Evolutionary conservation across 2,888 invertebrate species (phyloP), one percentile per base, ranked within the genome.

Genomic region (Chesias legatella): DNA sequence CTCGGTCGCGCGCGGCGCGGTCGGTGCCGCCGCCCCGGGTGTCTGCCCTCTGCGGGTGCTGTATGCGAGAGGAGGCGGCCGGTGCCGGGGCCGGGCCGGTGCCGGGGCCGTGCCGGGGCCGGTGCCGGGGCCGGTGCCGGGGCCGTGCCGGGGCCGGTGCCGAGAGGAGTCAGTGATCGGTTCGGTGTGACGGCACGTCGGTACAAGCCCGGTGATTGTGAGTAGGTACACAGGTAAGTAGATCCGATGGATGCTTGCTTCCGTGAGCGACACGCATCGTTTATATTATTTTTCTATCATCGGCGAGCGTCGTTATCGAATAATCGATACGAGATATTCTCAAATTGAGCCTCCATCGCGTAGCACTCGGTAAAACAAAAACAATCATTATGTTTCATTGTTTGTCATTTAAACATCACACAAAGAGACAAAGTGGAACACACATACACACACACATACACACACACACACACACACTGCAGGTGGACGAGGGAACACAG

Each of bases 231-330:
- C 54, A 17, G 13, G n/a, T n/a, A n/a, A n/a, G n/a, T n/a, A 53
- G 53, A 62, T 62, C 58, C 61, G 58, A 53, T 58, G 58, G 57
- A 67, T 59, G 67, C 59, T 58, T 60, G 67, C 58, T 58, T 60
- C 63, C 43, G 70, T 69, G 70, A 68, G 60, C 64, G 58, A 67
- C 58, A 67, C 64, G 64, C 62, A 57, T 43, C 44, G 37, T 50
- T 40, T 53, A 42, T 58, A 60, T 62, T 71, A 70, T 72, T 71
- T 72, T 68, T 72, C 69, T 72, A 73, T 71, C 66, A 68, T 73
- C 68, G 57, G 47, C 57, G 57, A 40, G 40, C 36, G 36, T 17
- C 13, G 2, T 17, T 17, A 17, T 17, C 13, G 13, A 17, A 49
- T 47, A 54, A 52, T 43, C 11, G 26, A 33, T 42, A 38, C 27